A percentile compares a stretch with the other conserved stretches of the same genome.
These are phyloP conservation scores for Chelonia mydas DNA, from an alignment of 2,797 vertebrate species.

Conservation along the genomic window DNA sequence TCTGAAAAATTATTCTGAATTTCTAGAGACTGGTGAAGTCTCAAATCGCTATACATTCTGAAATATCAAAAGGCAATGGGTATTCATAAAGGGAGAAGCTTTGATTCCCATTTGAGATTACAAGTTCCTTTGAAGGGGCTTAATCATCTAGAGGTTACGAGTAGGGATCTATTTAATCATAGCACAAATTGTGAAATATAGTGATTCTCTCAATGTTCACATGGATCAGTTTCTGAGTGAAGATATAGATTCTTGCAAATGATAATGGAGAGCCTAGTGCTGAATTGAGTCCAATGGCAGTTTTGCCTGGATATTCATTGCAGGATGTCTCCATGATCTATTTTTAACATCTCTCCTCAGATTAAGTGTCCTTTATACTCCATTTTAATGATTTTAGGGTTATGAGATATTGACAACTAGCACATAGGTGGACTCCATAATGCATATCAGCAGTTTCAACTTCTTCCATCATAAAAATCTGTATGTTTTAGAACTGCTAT, in stretches of 20 bases:
- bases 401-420: not conserved
- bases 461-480: not conserved
- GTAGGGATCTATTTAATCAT: not conserved
- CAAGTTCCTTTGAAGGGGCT: not conserved
- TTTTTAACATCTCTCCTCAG: not conserved
- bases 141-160: not conserved
- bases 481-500: not conserved
- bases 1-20: slow-evolving; percentile 17
- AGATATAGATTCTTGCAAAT: not conserved
- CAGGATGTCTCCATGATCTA: not conserved
- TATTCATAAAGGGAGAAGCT: not conserved
- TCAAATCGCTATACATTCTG: not conserved
- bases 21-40: not conserved
- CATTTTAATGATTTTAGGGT: not conserved
- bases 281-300: not conserved
- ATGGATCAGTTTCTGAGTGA: not conserved
- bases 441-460: not conserved
- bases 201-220: not conserved
- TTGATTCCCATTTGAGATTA: slow-evolving; percentile 1
- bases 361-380: not conserved
- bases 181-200: not conserved
- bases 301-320: not conserved
- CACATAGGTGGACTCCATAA: not conserved
- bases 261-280: not conserved
- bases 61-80: not conserved